Base-by-base conservation (phyloP, 2,888 invertebrate species). In the Dasysyrphus albostriatus region DNA sequence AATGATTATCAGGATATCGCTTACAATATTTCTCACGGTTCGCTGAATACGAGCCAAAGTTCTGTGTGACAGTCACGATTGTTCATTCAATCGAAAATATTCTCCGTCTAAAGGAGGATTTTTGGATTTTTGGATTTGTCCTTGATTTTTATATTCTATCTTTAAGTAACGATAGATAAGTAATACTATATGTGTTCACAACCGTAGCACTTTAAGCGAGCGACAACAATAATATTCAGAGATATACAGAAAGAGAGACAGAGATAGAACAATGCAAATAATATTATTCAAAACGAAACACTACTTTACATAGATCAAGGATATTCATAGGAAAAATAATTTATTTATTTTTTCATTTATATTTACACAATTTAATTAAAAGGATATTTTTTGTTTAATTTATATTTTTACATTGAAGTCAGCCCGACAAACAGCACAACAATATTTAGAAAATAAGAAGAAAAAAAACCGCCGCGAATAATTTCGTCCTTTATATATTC, bases 181-280 rank as follows among this genome's bases (percentile, higher is more conserved):
- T 82, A 83, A 79, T 77, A 63, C 67, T 81, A 81, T n/a, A 51
- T 69, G 69, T 88, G 74, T 91, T 92, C 92, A 92, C 92, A 92
- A 92, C 92, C 92, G 91, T 90, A 89, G 88, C 89, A 89, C 90
- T 91, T 92, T 90, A 92, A 92, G 92, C 92, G 92, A 92, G 92
- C 92, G 92, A 91, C 89, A 88, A 80, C 87, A 76, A 65, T 69
- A 80, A 56, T 70, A 63, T 42, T 47, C 65, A 44, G 19, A 34
- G 44, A 74, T 47, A 49, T 32, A 49, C 5, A 34, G 63, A 58
- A 70, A 47, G 14, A 67, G 32, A 69, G 37, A 69, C 54, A 54
- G 54, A 54, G 54, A 54, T 54, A 54, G 54, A 54, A 14, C 1
- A 14, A 14, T 32, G 19, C 8, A 65, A 16, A 44, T 14, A 44